Conservation (phyloP, 2,797 vertebrate genomes). For the Sebastes itinus region DNA sequence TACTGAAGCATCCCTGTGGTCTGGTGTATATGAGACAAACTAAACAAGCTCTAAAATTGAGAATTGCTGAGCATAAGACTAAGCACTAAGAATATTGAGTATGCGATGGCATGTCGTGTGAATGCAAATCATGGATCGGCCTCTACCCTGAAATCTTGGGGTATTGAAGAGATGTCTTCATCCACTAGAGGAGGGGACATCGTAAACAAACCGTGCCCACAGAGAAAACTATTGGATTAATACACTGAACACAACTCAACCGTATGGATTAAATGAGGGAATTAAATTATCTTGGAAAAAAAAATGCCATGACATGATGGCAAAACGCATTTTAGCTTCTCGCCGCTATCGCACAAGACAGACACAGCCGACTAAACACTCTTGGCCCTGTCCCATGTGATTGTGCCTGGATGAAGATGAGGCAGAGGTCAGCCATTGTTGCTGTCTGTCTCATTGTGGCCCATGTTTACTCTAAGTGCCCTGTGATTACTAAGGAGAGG, state of each 20-base stretch:
- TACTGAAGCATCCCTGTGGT: neutral
- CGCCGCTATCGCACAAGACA: neutral
- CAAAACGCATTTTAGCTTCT: neutral
- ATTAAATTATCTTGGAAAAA: neutral
- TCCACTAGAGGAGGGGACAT: neutral
- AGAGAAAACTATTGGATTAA: neutral
- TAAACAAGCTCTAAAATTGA: neutral
- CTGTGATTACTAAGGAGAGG: conserved; percentile 29
- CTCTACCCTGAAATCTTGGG: neutral
- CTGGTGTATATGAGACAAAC: neutral
- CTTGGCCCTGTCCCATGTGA: conserved; percentile 6
- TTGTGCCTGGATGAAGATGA: conserved; percentile 16
- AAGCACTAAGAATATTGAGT: neutral
- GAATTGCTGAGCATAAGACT: neutral
- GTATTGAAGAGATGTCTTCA: neutral
- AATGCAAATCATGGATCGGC: neutral
- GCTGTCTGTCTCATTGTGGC: conserved; percentile 9
- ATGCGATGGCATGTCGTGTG: neutral
- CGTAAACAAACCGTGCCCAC: neutral
- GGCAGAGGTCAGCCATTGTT: conserved; percentile 22
- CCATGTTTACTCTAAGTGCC: conserved; percentile 29
- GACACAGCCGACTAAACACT: neutral
- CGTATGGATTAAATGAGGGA: neutral
- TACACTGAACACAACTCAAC: neutral
- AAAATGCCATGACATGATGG: neutral